Conservation (phyloP, 2,888 invertebrate species). For the Laspeyria flexula region DNA sequence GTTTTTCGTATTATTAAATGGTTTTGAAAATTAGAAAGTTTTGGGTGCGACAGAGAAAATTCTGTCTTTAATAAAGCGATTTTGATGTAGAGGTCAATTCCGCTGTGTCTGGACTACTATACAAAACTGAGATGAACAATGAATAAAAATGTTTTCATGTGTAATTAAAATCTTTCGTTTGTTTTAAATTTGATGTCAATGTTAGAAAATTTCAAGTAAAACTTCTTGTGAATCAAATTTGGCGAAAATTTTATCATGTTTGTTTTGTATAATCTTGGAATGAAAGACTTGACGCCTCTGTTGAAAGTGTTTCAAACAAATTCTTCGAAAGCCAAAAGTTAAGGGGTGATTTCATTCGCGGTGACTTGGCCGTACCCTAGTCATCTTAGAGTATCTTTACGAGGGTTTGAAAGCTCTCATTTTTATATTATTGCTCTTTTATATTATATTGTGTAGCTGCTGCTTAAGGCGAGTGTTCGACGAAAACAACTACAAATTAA, state of each 20-base stretch:
- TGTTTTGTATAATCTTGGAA: slow-evolving; percentile 8
- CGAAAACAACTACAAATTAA: too few species aligned
- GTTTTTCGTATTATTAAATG: too few species aligned
- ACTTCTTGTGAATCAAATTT: neutral
- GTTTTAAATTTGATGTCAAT: too few species aligned
- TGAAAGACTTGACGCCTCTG: slow-evolving; percentile 16
- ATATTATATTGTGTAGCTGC: slow-evolving; percentile 63
- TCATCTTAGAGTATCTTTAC: slow-evolving; percentile 83
- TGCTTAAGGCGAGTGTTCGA: too few species aligned
- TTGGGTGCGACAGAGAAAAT: too few species aligned
- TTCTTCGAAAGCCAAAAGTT: slow-evolving; percentile 49
- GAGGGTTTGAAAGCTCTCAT: slow-evolving; percentile 79
- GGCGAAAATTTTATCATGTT: slow-evolving; percentile 5
- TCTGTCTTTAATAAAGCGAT: too few species aligned
- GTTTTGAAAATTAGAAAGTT: too few species aligned
- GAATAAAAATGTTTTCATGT: too few species aligned
- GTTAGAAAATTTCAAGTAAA: neutral
- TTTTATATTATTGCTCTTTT: slow-evolving; percentile 77
- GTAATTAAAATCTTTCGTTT: too few species aligned
- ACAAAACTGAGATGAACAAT: too few species aligned
- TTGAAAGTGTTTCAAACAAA: slow-evolving; percentile 48
- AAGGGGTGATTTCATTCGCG: slow-evolving; percentile 54
- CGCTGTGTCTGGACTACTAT: too few species aligned
- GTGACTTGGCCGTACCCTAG: slow-evolving; percentile 62
- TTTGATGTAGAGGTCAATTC: too few species aligned